Evolutionary conservation across 2,888 invertebrate genomes (phyloP), one percentile per base, ranked within the genome.

Genomic region (Caenorhabditis doughertyi): DNA sequence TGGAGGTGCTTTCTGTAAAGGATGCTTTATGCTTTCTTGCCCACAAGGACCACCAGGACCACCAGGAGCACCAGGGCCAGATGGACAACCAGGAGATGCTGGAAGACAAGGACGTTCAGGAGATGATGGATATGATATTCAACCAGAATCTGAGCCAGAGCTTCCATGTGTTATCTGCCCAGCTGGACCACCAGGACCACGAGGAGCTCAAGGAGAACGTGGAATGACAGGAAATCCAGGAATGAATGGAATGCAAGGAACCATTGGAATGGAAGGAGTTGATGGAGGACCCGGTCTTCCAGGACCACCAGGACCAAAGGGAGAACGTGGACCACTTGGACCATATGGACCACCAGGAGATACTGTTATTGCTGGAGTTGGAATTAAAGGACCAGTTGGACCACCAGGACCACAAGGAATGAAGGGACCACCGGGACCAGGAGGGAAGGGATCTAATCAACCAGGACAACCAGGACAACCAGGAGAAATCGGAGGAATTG

Each of bases 131-230:
- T 89, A 79, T 39, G 91, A 91, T 80, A 88, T 91, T 39, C 89
- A 90, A 49, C 82, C 91, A 42, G 91, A 90, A 65, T 85, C 88
- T 0, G 89, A 91, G 39, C 87, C 89, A 13, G 91, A 91, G 32
- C 83, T 91, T 35, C 90, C 91, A 7, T 91, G 91, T 68, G 88
- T 89, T 7, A 89, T 91, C 49, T 91, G 91, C 53, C 91, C 91
- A 23, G 91, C 87, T 29, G 91, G 91, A 53, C 91, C 91, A n/a
- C 90, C 90, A 21, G 91, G 91, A 44, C 89, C 88, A 58, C 73
- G 88, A 56, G 92, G 92, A 56, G 77, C 85, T n/a, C 91, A 90
- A 73, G 92, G 92, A 56, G 91, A 92, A 64, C 85, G 91, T 35
- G 92, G 91, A 16, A 79, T 88, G 64, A 72, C 87, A 23, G 91